These are phyloP conservation scores for Cordilura impudica DNA, from an alignment of 2,888 invertebrate species.

Conservation along the genomic window DNA sequence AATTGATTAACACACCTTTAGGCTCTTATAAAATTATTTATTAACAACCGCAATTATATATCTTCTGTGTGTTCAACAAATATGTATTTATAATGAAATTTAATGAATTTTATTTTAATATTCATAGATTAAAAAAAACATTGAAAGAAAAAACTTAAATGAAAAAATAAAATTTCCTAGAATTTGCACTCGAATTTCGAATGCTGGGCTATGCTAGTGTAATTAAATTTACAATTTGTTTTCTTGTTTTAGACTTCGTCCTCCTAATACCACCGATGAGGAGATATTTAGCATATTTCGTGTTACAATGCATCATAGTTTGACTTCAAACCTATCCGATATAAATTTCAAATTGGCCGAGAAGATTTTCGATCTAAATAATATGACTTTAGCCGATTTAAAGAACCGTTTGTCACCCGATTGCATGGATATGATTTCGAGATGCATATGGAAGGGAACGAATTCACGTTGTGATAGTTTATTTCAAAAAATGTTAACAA, in stretches of 20 bases:
- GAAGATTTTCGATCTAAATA: slow-evolving; percentile 70
- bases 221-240: too few relatives aligned
- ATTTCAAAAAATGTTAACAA: slow-evolving; percentile 79
- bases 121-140: too few relatives aligned
- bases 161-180: too few relatives aligned
- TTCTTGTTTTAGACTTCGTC: slow-evolving; percentile 67
- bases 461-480: slow-evolving; percentile 80
- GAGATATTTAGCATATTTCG: slow-evolving; percentile 70
- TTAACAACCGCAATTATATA: too few relatives aligned
- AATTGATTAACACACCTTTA: too few relatives aligned
- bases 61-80: too few relatives aligned
- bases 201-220: too few relatives aligned
- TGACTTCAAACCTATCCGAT: slow-evolving; percentile 66
- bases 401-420: slow-evolving; percentile 78
- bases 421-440: slow-evolving; percentile 80
- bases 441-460: slow-evolving; percentile 83
- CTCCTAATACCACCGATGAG: slow-evolving; percentile 71
- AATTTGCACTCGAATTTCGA: too few relatives aligned
- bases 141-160: too few relatives aligned
- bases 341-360: slow-evolving; percentile 66
- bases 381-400: slow-evolving; percentile 68
- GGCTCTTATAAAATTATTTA: too few relatives aligned
- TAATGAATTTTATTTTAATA: too few relatives aligned
- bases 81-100: too few relatives aligned
- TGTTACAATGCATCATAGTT: slow-evolving; percentile 70